Evolutionary conservation across 1,140 invertebrate species (phyloP), one percentile per base, ranked within the genome.

Genomic region (Hyposmocoma kahamanoa): DNA sequence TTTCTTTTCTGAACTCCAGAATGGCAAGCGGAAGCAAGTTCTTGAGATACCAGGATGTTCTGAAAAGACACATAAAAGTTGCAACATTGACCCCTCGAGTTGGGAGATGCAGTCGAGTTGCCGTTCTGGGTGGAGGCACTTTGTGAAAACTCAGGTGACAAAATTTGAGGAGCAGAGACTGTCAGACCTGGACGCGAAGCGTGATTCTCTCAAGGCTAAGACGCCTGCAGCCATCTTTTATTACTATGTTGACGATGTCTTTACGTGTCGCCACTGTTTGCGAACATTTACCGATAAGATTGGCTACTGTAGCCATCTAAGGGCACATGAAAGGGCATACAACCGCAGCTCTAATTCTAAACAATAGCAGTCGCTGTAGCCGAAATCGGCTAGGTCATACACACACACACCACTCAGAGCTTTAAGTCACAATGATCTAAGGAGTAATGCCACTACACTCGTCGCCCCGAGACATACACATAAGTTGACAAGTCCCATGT

Each of bases 1-100:
- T 43, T 58, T 58, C 20, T 58, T 52, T 41, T 50, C 10, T 8
- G 52, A 51, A 44, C 53, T 47, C 42, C 41, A 38, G 34, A 8
- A 38, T n/a, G 34, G 34, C 34, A 38, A 38, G 34, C 34, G 34
- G 10, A 38, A 38, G 34, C 34, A 38, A 1, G 19, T 17, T 38
- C 18, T 17, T 38, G n/a, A 2, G 34, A 19, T 38, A 2, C 19
- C 13, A 38, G 19, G 34, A 38, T 38, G 34, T 38, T 15, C 34
- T 13, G n/a, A 38, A 38, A 17, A 1, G 34, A 1, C 34, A 38
- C 34, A 38, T 38, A 38, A 38, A 19, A 2, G 18, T 1, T 38
- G 18, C 34, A 19, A 19, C 13, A 19, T 38, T 9, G 34, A 38
- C 2, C 34, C 34, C 18, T 3, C 34, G 13, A n/a, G 19, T 10